A percentile compares a stretch with the other conserved stretches of the same genome.
phyloP scores from a whole-genome alignment of 2,888 invertebrate genomes.

The Hirtodrosophila duncani region DNA sequence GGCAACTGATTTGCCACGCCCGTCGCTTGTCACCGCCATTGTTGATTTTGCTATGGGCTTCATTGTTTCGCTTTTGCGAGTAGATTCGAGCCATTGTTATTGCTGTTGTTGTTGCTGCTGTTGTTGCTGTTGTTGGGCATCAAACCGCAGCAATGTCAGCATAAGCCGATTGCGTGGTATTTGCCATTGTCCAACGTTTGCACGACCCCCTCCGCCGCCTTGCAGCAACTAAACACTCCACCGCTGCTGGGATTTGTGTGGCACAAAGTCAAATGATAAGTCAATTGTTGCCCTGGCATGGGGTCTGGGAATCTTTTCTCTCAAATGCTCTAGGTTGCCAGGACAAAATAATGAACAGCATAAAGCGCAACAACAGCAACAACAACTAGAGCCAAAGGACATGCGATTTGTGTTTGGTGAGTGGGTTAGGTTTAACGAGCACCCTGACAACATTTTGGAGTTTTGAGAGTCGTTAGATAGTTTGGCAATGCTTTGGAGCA shows the following conservation, averaged over 20 bases:
- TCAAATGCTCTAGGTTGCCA: not conserved
- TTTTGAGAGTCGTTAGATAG: too few species aligned
- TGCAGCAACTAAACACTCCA: slow-evolving; percentile 12
- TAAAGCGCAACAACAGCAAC: not conserved
- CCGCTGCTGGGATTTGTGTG: slow-evolving; percentile 49
- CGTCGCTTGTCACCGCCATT: not conserved
- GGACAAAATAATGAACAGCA: slow-evolving; percentile 5
- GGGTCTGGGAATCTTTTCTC: slow-evolving; percentile 10
- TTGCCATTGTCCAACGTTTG: slow-evolving; percentile 50
- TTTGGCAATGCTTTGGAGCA: too few species aligned
- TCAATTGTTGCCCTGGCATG: slow-evolving; percentile 49
- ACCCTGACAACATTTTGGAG: too few species aligned
- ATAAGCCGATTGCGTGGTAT: slow-evolving; percentile 71
- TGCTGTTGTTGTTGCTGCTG: slow-evolving; percentile 14
- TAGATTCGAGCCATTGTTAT: slow-evolving; percentile 27
- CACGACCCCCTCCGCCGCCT: not conserved
- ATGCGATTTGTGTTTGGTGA: slow-evolving; percentile 36
- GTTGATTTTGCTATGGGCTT: slow-evolving; percentile 38
- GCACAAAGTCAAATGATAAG: slow-evolving; percentile 67
- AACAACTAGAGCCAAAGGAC: slow-evolving; percentile 33
- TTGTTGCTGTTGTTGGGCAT: slow-evolving; percentile 27
- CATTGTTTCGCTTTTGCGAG: slow-evolving; percentile 55
- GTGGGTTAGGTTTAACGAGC: too few species aligned
- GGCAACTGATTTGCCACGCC: not conserved
- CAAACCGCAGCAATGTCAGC: slow-evolving; percentile 63